Conservation (phyloP, 2,888 invertebrate genomes). For the Phaedon cochleariae region DNA sequence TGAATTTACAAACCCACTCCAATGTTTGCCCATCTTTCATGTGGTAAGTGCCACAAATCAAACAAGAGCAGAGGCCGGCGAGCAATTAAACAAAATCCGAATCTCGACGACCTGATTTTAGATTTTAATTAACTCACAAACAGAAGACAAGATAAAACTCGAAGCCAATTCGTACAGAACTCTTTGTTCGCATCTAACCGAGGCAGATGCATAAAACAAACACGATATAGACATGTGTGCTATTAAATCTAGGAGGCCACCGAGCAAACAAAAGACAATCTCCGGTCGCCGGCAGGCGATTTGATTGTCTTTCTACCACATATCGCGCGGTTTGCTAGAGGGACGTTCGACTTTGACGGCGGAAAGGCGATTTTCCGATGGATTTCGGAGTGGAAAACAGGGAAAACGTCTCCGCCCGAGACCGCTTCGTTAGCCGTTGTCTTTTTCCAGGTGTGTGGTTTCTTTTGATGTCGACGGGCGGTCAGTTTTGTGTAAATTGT, state of each 20-base stretch:
- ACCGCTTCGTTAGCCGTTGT: constrained; percentile 43
- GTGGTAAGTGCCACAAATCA: constrained; percentile 10
- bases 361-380: background rate
- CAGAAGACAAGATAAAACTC: constrained; percentile 19
- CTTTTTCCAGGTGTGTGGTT: constrained; percentile 28
- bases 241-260: constrained; percentile 53
- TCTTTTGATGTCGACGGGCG: constrained; percentile 39
- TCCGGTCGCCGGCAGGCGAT: constrained; percentile 55
- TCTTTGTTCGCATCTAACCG: constrained; percentile 41
- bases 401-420: constrained; percentile 16
- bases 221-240: constrained; percentile 51
- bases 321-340: constrained; percentile 34
- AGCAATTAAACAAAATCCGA: constrained; percentile 16
- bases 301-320: constrained; percentile 39
- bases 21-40: constrained; percentile 5
- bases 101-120: constrained; percentile 4
- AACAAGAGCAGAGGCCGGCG: background rate
- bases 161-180: constrained; percentile 16
- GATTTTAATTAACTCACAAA: constrained; percentile 19
- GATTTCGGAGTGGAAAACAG: background rate
- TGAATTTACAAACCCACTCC: constrained; percentile 33
- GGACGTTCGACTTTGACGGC: constrained; percentile 18
- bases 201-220: constrained; percentile 53
- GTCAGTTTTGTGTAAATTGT: constrained; percentile 26
- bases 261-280: constrained; percentile 59